These are phyloP conservation scores for Campoplex capitator DNA, from an alignment of 2,888 invertebrate genomes.

Conservation along the genomic window DNA sequence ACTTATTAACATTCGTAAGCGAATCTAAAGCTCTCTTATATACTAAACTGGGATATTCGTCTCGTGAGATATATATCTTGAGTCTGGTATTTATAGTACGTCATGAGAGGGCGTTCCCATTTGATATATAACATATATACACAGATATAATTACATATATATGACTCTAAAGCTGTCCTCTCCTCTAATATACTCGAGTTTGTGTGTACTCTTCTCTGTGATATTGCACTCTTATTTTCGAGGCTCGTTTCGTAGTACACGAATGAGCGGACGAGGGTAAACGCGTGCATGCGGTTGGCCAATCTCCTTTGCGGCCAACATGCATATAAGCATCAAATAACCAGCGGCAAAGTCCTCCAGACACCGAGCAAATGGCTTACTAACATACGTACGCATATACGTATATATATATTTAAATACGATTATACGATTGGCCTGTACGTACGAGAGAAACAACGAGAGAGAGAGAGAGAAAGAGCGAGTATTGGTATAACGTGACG, in stretches of 20 bases:
- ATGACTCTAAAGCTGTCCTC: constrained; percentile 25
- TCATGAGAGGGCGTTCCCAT: constrained; percentile 37
- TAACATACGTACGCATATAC: not conserved
- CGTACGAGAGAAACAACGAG: constrained; percentile 61
- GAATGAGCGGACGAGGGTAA: constrained; percentile 26
- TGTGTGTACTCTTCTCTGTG: constrained; percentile 50
- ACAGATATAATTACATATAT: not conserved
- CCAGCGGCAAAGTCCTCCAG: constrained; percentile 39
- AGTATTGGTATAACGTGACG: constrained; percentile 71
- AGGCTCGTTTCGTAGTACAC: constrained; percentile 30
- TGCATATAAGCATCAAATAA: constrained; percentile 31
- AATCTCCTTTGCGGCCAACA: constrained; percentile 21
- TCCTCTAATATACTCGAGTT: constrained; percentile 52
- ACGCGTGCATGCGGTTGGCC: constrained; percentile 32
- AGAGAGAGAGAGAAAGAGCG: constrained; percentile 6
- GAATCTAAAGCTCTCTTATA: constrained; percentile 8
- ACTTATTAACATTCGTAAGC: constrained; percentile 12
- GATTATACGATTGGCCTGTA: constrained; percentile 66
- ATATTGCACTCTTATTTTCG: constrained; percentile 56
- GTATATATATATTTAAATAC: not conserved
- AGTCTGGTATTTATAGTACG: constrained; percentile 62
- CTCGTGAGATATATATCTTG: constrained; percentile 45
- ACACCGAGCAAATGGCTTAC: constrained; percentile 39
- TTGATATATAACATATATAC: not conserved
- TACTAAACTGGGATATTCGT: constrained; percentile 42